Evolutionary conservation across 2,888 invertebrate genomes (phyloP), one percentile per base, ranked within the genome.

Genomic region (Leptodirus hochenwartii): DNA sequence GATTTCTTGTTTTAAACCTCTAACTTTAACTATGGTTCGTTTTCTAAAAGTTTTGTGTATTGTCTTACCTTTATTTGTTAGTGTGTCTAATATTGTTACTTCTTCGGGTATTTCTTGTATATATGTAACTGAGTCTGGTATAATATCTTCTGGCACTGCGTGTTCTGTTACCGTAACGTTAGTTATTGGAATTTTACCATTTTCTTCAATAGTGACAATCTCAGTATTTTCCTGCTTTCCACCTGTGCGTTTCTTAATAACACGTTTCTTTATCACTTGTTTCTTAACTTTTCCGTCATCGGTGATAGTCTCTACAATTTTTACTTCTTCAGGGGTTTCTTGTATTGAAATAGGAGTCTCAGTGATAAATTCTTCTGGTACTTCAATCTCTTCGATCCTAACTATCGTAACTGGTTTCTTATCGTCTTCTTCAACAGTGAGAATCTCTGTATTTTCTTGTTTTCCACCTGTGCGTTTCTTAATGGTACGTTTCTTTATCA

Each of bases 391-490:
- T 20, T 34, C 31, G 10, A 60, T 46, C 15, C 47, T 43, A 17
- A 62, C 49, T 36, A 57, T 54, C 35, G 53, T 54, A 34, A 58
- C 39, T 24, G 31, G 36, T 13, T 37, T 31, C 22, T 41, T 42
- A 8, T 35, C 42, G 22, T 39, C 43, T 23, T 43, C 51, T 34
- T 26, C 40, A 2, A 51, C 43, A 3, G 47, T 57, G 31, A 52
- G 47, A 17, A 58, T 52, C 40, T 55, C 54, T 2, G 54, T 56
- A 13, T 51, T 47, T 42, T 57, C 51, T 35, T 49, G 41, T 37
- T 52, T 46, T 33, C 47, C 46, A 13, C 43, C 47, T 17, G 15
- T 41, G 4, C 42, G 41, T 32, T 43, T 57, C 38, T 56, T 64
- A 2, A 61, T 54, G 3, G 54, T 50, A 2, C 57, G 44, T 31